These are phyloP conservation scores for Hirundo rustica DNA, from an alignment of 2,797 vertebrate genomes.

Conservation along the genomic window DNA sequence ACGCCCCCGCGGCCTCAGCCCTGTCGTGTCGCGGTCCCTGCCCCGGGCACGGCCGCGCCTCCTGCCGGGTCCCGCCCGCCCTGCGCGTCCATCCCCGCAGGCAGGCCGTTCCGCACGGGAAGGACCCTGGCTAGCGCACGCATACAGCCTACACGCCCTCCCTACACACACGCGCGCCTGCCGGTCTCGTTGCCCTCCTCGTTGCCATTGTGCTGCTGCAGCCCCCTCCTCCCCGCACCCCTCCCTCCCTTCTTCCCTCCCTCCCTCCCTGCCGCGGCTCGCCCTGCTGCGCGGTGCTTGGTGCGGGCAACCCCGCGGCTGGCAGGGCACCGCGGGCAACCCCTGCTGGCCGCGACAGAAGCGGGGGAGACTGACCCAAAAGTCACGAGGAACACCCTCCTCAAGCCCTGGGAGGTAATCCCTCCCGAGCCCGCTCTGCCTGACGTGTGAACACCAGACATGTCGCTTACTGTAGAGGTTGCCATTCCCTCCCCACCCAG, in stretches of 20 bases:
- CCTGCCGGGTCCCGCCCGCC: not conserved
- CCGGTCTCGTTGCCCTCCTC: not conserved
- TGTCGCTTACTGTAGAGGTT: not conserved
- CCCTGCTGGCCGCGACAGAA: not conserved
- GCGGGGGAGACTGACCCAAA: slow-evolving; percentile 14
- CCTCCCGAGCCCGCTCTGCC: slow-evolving; percentile 12
- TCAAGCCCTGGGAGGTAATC: slow-evolving; percentile 27
- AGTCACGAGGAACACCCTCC: slow-evolving; percentile 45
- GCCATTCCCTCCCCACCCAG: not conserved
- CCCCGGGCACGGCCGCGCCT: not conserved
- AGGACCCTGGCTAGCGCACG: not conserved
- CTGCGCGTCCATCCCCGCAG: not conserved
- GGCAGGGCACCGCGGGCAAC: slow-evolving; percentile 23
- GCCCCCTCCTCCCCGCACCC: not conserved
- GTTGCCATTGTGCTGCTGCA: slow-evolving; percentile 28
- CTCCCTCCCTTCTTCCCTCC: not conserved
- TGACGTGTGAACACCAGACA: slow-evolving; percentile 17
- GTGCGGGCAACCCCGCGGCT: not conserved
- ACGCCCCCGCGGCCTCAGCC: not conserved
- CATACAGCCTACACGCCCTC: not conserved
- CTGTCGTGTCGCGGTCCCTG: not conserved
- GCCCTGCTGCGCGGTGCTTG: not conserved
- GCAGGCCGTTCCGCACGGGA: not conserved
- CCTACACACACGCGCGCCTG: not conserved
- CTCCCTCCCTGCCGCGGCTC: not conserved